A percentile compares a stretch with the other conserved stretches of the same genome.
Evolutionary conservation across 2,888 invertebrate species (phyloP).

Genomic region (Uropetala carovei): DNA sequence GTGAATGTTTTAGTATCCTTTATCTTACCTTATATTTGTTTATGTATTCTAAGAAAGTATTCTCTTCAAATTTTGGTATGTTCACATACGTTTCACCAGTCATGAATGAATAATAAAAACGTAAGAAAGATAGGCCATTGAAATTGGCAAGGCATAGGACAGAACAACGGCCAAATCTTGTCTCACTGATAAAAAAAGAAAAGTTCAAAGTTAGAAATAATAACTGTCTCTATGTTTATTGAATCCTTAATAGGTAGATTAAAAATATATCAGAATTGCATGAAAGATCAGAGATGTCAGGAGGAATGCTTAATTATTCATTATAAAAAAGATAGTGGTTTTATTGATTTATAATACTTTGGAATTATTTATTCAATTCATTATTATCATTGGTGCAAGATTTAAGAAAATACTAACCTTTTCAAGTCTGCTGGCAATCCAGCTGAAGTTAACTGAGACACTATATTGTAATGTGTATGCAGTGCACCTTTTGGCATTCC

Average conservation of each 20-base stretch:
- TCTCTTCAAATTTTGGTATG: not conserved
- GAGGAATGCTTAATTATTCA: too few species aligned
- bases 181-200: not conserved
- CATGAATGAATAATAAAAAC: not conserved
- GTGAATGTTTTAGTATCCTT: not conserved
- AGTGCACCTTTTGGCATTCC: slow-evolving; percentile 52
- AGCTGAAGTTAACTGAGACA: not conserved
- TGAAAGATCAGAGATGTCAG: too few species aligned
- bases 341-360: too few species aligned
- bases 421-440: not conserved
- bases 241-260: too few species aligned
- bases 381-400: too few species aligned
- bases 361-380: too few species aligned
- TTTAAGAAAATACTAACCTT: not conserved
- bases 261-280: too few species aligned
- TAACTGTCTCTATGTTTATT: too few species aligned
- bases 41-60: not conserved
- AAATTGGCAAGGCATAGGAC: not conserved
- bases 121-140: not conserved
- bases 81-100: not conserved
- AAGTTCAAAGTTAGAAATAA: too few species aligned
- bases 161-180: slow-evolving; percentile 10
- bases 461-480: slow-evolving; percentile 56
- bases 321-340: too few species aligned
- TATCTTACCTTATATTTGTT: not conserved